A percentile compares a stretch with the other conserved stretches of the same genome.
Evolutionary conservation across 2,888 invertebrate genomes (phyloP).

Genomic region (Agrilus mali): DNA sequence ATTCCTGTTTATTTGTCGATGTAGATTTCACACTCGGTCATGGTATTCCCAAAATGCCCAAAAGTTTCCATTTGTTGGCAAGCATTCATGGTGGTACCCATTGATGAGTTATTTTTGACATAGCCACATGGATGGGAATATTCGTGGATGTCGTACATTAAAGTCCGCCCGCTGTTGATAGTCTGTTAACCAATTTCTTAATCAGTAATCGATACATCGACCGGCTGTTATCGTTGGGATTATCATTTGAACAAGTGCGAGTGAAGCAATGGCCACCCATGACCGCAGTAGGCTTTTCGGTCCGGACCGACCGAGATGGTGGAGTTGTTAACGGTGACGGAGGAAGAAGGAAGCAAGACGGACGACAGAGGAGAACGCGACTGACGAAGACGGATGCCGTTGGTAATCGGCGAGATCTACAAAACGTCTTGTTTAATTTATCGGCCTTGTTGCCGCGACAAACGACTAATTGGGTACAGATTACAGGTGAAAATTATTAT

Average conservation of each 20-base stretch:
- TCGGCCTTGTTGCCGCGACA: constrained; percentile 25
- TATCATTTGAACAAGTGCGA: constrained; percentile 9
- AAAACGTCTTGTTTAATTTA: constrained; percentile 24
- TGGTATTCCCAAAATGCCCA: no score
- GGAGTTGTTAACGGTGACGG: constrained; percentile 6
- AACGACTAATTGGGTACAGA: constrained; percentile 23
- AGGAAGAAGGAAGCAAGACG: not conserved
- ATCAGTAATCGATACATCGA: not conserved
- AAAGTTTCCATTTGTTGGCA: no score
- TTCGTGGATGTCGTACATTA: no score
- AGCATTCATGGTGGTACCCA: no score
- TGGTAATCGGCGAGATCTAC: constrained; percentile 12
- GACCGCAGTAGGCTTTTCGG: constrained; percentile 16
- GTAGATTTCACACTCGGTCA: no score
- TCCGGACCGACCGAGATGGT: constrained; percentile 11
- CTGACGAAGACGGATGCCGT: constrained; percentile 5
- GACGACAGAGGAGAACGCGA: constrained; percentile 6
- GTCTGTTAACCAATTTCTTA: no score
- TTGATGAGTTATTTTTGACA: no score
- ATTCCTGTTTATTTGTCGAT: no score
- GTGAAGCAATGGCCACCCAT: constrained; percentile 14
- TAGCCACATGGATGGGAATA: no score
- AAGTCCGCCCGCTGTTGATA: no score
- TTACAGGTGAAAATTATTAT: constrained; percentile 20
- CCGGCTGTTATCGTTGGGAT: not conserved